Evolutionary conservation across 1,140 invertebrate species (phyloP), one percentile per base, ranked within the genome.

Genomic region (Achatina immaculata): DNA sequence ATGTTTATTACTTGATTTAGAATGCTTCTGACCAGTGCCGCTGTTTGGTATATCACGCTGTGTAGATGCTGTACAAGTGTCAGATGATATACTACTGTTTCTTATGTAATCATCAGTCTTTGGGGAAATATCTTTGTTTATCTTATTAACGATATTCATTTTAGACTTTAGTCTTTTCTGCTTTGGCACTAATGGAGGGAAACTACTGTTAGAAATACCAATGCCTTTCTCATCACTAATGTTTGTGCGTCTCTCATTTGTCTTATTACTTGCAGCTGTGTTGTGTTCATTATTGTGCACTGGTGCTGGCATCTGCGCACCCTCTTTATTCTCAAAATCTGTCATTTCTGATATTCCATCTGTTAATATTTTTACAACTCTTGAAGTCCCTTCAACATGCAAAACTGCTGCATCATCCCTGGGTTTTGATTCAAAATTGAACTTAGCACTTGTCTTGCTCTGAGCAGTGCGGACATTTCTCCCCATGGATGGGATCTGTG

Each of bases 381-480:
- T 87, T 19, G 86, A 87, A 28, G 85, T 84, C 31, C 84, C 86
- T 76, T 88, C 87, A 43, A 88, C 84, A 58, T 87, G 81, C 14
- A 88, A 66, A 4, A 84, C 85, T 19, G 85, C 83, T 36, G 62
- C 58, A 73, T 85, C 84, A 58, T 78, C 38, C 31, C 66, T 42
- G 21, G 51, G 42, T 68, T 82, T 66, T 11, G 48, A 66, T 24
- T 81, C 81, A 24, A 74, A 34, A 21, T 68, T 58, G 36, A 68
- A 55, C 43, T 88, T 88, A 2, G 82, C 82, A 28, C 85, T 85
- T 1, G 83, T 74, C 81, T 90, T 90, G 81, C 88, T 90, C 73
- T 90, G 88, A 51, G 88, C 88, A 69, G 88, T 90, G 72, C 89
- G 87, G 11, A 85, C 75, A 79, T 85, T 87, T 7, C 84, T 71